Percentiles rank a stretch among this genome's conserved stretches.
These are phyloP conservation scores for Mus caroli DNA, from an alignment of 2,797 vertebrate genomes.

Conservation along the genomic window DNA sequence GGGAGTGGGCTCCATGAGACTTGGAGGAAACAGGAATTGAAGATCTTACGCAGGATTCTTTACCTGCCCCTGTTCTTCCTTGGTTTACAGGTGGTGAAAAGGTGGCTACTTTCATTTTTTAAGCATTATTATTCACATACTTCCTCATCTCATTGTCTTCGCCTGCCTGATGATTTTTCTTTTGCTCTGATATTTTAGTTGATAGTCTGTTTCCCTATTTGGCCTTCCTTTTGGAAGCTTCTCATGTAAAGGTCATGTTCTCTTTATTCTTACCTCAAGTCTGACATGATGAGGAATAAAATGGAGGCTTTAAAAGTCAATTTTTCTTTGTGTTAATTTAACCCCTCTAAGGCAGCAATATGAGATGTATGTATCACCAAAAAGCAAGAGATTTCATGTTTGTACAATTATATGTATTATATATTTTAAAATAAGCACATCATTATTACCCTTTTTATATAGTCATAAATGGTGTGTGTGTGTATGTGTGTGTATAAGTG, in stretches of 20 bases:
- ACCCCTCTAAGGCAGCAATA: background rate
- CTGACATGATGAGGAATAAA: conserved; percentile 59
- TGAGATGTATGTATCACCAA: conserved; percentile 20
- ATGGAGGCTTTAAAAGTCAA: conserved; percentile 28
- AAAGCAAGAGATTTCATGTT: conserved; percentile 19
- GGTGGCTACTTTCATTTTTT: background rate
- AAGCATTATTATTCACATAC: conserved; percentile 26
- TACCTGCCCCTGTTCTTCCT: background rate
- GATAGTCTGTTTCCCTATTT: conserved; percentile 21
- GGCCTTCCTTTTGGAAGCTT: conserved; percentile 33
- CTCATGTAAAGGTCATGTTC: conserved; percentile 37
- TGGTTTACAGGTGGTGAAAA: background rate
- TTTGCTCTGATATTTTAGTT: conserved; percentile 61
- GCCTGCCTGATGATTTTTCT: conserved; percentile 57
- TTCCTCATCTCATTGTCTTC: conserved; percentile 6
- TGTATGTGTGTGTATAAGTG: background rate
- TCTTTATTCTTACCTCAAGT: conserved; percentile 37
- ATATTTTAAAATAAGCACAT: conserved; percentile 52
- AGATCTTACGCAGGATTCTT: background rate
- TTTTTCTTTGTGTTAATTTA: conserved; percentile 58
- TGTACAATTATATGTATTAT: background rate
- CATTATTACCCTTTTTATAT: conserved; percentile 30
- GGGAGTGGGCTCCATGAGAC: background rate
- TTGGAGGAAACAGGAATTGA: background rate
- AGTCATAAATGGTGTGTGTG: background rate